phyloP scores from a whole-genome alignment of 2,113 vertebrate genomes.

The Labeo rohita region DNA sequence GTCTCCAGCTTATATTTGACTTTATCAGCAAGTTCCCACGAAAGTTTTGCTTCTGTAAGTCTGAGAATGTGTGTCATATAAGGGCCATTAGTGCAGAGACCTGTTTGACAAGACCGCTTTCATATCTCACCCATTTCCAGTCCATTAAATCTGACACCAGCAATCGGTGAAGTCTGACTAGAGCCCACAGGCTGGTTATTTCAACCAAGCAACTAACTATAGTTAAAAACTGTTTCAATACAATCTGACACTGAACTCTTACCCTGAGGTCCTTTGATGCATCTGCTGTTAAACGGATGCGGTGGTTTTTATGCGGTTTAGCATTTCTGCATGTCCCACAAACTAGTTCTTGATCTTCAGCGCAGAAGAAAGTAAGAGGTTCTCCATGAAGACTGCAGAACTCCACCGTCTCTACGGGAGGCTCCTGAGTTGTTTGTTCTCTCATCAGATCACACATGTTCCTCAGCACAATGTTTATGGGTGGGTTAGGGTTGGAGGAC shows the following conservation, averaged over 20 bases:
- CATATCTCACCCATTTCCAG: neutral
- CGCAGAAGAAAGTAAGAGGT: conserved; percentile 49
- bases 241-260: neutral
- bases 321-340: conserved; percentile 45
- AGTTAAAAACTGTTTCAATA: neutral
- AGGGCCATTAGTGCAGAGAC: conserved; percentile 21
- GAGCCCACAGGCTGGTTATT: neutral
- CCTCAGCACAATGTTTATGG: conserved; percentile 43
- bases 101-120: conserved; percentile 44
- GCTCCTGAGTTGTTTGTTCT: conserved; percentile 29
- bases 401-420: conserved; percentile 36
- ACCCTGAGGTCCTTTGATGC: conserved; percentile 51
- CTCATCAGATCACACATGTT: conserved; percentile 51
- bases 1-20: neutral
- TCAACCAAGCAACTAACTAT: neutral
- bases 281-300: conserved; percentile 28
- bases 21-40: conserved; percentile 25
- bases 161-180: conserved; percentile 1
- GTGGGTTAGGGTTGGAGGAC: conserved; percentile 39
- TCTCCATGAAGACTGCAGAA: conserved; percentile 46
- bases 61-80: neutral
- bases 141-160: conserved; percentile 13
- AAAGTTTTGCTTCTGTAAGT: neutral
- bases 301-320: conserved; percentile 35
- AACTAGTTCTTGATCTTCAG: conserved; percentile 32